Conservation (phyloP, 2,888 invertebrate species). For the Caenorhabditis uteleia region DNA sequence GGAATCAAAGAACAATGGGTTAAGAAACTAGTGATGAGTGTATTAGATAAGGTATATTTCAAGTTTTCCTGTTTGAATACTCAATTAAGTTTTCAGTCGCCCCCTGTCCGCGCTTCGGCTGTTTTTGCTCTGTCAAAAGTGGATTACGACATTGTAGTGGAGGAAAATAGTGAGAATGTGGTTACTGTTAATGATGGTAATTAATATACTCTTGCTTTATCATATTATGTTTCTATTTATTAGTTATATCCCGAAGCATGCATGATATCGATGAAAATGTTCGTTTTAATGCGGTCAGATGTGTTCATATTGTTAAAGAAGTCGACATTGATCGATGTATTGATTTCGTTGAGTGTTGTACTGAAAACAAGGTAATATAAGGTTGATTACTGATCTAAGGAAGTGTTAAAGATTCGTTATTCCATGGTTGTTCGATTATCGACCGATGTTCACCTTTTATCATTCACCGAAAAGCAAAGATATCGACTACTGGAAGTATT, state of each 20-base stretch:
- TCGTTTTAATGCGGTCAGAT: slow-evolving; percentile 9
- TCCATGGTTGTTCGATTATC: slow-evolving; percentile 14
- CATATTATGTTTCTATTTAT: too few species aligned
- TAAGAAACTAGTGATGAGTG: slow-evolving; percentile 9
- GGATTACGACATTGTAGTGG: slow-evolving; percentile 5
- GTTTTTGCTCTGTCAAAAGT: slow-evolving; percentile 9
- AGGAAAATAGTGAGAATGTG: slow-evolving; percentile 4
- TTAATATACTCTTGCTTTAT: background rate
- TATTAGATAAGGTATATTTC: slow-evolving; percentile 13
- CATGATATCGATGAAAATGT: slow-evolving; percentile 30
- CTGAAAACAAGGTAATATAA: slow-evolving; percentile 13
- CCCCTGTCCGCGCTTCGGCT: slow-evolving; percentile 11
- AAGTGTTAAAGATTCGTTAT: slow-evolving; percentile 4
- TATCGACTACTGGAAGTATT: slow-evolving; percentile 26
- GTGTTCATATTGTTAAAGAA: slow-evolving; percentile 16
- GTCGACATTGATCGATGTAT: slow-evolving; percentile 23
- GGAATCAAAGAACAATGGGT: slow-evolving; percentile 21
- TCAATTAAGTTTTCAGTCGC: slow-evolving; percentile 5
- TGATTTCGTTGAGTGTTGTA: slow-evolving; percentile 18
- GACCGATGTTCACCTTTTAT: slow-evolving; percentile 13
- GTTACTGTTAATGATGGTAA: slow-evolving; percentile 14
- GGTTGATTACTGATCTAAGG: background rate
- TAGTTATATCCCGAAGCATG: slow-evolving; percentile 26
- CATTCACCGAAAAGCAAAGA: slow-evolving; percentile 23
- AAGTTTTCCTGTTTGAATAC: background rate